Conservation (phyloP, 92 coral and sea anemone species). For the Paramuricea clavata region DNA sequence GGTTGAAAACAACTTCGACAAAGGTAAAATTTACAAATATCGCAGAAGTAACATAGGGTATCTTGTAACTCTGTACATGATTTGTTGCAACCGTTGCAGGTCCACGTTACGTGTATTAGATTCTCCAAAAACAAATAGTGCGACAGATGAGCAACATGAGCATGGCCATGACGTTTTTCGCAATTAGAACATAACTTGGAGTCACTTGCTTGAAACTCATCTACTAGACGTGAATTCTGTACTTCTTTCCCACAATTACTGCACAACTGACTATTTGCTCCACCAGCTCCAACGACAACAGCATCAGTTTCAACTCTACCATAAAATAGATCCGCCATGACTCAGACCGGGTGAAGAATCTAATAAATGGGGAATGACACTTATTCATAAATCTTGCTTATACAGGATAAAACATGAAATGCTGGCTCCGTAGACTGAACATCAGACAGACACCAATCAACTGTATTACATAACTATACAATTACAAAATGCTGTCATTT, state of each 20-base stretch:
- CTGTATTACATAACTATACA: background rate
- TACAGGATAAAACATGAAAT: background rate
- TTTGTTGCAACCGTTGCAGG: conserved; percentile 74
- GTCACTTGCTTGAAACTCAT: background rate
- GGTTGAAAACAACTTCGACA: conserved; percentile 76
- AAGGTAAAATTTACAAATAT: conserved; percentile 76
- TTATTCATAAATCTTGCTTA: background rate
- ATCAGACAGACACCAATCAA: background rate
- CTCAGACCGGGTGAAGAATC: background rate
- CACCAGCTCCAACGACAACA: background rate
- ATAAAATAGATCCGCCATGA: conserved; percentile 15
- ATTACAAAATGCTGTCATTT: background rate
- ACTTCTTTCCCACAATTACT: background rate
- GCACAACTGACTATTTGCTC: background rate
- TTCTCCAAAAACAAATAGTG: conserved; percentile 7
- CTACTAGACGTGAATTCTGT: background rate
- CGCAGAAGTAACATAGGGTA: conserved; percentile 71
- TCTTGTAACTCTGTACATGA: conserved; percentile 61
- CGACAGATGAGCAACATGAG: background rate
- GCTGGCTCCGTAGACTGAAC: background rate
- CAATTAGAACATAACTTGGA: conserved; percentile 1
- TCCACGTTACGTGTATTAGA: conserved; percentile 54
- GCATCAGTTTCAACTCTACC: conserved; percentile 7
- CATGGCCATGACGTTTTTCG: background rate
- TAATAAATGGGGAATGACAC: background rate